Evolutionary conservation across 30 jellyfish, hydroid and myxozoan species (phyloP).

Genomic region (Aurelia coerulea): DNA sequence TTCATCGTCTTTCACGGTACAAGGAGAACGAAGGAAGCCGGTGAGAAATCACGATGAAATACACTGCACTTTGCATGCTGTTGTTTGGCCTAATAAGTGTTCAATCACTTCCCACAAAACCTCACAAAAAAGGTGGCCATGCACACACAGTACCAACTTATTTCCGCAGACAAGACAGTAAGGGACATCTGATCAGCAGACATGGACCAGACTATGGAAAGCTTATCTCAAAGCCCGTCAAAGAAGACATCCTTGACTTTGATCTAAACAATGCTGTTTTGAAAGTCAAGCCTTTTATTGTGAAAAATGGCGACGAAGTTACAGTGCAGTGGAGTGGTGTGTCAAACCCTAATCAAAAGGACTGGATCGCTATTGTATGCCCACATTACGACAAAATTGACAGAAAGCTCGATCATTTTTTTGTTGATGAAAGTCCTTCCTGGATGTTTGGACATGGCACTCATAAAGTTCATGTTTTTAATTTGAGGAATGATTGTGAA

Average conservation of each 20-base stretch:
- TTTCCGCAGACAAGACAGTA: conserved; percentile 57
- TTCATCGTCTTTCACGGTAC: no score
- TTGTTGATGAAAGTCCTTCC: conserved; percentile 61
- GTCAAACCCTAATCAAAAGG: conserved; percentile 72
- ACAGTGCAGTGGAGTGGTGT: conserved; percentile 83
- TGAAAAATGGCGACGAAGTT: conserved; percentile 88
- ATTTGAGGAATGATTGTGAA: conserved; percentile 84
- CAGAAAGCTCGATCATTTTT: conserved; percentile 79
- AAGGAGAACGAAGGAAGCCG: no score
- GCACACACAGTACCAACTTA: conserved; percentile 79
- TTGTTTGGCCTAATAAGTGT: no score
- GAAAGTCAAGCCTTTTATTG: conserved; percentile 78
- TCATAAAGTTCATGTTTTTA: conserved; percentile 73
- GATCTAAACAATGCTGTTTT: conserved; percentile 56
- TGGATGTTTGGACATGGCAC: conserved; percentile 89
- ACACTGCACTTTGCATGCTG: no score
- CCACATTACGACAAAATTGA: conserved; percentile 69
- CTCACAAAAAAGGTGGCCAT: conserved; percentile 7
- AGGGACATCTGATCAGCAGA: conserved; percentile 73
- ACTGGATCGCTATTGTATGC: conserved; percentile 92
- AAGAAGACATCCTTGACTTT: conserved; percentile 34
- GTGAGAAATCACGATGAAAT: no score
- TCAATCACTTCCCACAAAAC: no score
- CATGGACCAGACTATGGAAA: conserved; percentile 56
- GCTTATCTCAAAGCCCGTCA: conserved; percentile 63